Evolutionary conservation across 2,113 vertebrate species (phyloP), one percentile per base, ranked within the genome.

Genomic region (Toxostoma redivivum): DNA sequence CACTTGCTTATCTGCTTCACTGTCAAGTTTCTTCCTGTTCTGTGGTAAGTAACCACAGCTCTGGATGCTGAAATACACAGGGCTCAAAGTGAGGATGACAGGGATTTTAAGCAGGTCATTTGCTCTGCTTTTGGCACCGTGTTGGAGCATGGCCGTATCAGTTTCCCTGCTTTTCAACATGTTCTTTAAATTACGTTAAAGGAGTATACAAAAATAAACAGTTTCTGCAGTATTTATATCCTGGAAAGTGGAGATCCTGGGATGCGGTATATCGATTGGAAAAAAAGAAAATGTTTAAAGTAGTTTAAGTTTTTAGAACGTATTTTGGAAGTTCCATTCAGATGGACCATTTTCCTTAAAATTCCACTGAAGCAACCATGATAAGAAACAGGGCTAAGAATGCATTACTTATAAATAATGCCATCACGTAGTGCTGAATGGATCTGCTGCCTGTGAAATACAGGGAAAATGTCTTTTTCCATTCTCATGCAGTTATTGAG

Each of bases 401-500:
- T 21, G 5, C 37, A 5, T 23, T 66, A 28, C 28, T 51, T 86
- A 14, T 12, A 33, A 73, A 11, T 73, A 71, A 70, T 1, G 5
- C 27, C 51, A 60, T 17, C 20, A 6, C 0, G 0, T 10, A 28
- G 44, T 18, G 40, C 45, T 38, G 48, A 40, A 21, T 18, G 37
- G 33, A 40, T 77, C 42, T 47, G 33, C 50, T 82, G 62, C 58
- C 47, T 5, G 0, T 45, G 62, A 69, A 88, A 51, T 42, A 44
- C 4, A 35, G 38, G 23, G 37, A 54, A 65, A 38, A 28, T 1
- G 0, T 53, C 61, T 67, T 45, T 51, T 37, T 27, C 33, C 7
- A 5, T 83, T 88, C 4, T 40, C 13, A 9, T 23, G 60, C 2
- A 0, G 33, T 82, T 91, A 47, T 12, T 58, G 67, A 92, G 53